Base-by-base conservation (phyloP, 2,888 invertebrate genomes). In the Sthenelais limicola region DNA sequence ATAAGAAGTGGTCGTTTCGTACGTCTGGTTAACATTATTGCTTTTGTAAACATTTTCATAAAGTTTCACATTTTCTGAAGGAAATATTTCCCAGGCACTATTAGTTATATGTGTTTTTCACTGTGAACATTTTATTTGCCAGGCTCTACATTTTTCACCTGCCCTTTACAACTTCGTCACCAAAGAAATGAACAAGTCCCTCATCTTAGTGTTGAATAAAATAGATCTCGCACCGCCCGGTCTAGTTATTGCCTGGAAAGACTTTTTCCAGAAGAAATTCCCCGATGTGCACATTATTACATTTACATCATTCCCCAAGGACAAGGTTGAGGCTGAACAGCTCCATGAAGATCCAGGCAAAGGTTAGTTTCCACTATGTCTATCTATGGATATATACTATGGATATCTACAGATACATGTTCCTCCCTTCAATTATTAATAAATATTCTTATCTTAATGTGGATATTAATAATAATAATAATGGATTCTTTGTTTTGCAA, bases 181-280 rank as follows among this genome's bases (percentile, higher is more conserved):
- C 0, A 90, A 92, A 1, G 91, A 91, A 0, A 88, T 94, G 62
- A 91, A 92, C n/a, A 96, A 96, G 85, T 91, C 93, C 54, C 93
- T 97, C 88, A 93, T 98, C 75, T 85, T 98, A 15, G 92, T 97
- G 0, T 87, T 98, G 12, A 98, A 98, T 88, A 98, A 98, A 90
- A 92, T 96, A 47, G 98, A 98, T 88, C 88, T 97, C 77, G 94
- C 94, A 0, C 93, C 94, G 0, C 91, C 95, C 0, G 87, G 92
- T 0, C 89, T 94, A 30, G 95, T 95, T 12, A 91, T 93, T 0
- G 96, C 94, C 0, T 98, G 97, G 97, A 93, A 92, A 82, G 88
- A 93, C 68, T 95, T 95, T 86, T 93, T 97, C 75, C 89, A 90
- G 5, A 85, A 88, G 0, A 90, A 90, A 66, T 95, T 92, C 87